Base-by-base conservation (phyloP, 2,113 vertebrate genomes). In the Glareola pratincola region DNA sequence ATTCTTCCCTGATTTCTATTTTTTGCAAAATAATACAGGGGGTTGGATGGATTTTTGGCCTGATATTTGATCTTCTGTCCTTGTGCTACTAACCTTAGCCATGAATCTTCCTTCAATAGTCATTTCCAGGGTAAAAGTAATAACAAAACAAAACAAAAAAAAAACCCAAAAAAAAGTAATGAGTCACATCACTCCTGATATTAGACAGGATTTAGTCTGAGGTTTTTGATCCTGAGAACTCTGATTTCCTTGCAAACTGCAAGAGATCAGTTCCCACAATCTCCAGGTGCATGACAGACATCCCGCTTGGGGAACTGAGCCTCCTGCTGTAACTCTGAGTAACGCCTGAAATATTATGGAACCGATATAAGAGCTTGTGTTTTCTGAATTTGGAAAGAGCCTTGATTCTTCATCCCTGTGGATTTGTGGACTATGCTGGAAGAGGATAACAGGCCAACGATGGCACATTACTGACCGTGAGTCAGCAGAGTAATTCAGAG, bases 271-370 rank as follows among this genome's bases (percentile, higher is more conserved):
- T 96, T 96, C 94, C 67, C 78, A 94, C 88, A 73, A n/a, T 76
- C 39, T 88, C 91, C 79, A 92, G 90, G 87, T 95, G 89, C 80
- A 22, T 72, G 64, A 94, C 66, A 91, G 87, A 81, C 43, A 84
- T 92, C 68, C 84, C 12, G 0, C 45, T 20, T 39, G 74, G 77
- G 74, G 67, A 96, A 51, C 73, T 36, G 60, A 91, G 80, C 62
- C 73, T 96, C 57, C 81, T 90, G 85, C 71, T 64, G 41, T 59
- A 91, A 96, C 22, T 81, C 80, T 12, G 34, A 94, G 48, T 39
- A 90, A 82, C 0, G 0, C 14, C 62, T 92, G 62, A 79, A 83
- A 90, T 74, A 76, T 47, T 85, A 47, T 2, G n/a, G 67, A 85
- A 51, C 10, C 0, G 0, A 36, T 8, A 32, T 20, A 85, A 79